phyloP scores from a whole-genome alignment of 2,113 vertebrate species.

The Girardinichthys multiradiatus region DNA sequence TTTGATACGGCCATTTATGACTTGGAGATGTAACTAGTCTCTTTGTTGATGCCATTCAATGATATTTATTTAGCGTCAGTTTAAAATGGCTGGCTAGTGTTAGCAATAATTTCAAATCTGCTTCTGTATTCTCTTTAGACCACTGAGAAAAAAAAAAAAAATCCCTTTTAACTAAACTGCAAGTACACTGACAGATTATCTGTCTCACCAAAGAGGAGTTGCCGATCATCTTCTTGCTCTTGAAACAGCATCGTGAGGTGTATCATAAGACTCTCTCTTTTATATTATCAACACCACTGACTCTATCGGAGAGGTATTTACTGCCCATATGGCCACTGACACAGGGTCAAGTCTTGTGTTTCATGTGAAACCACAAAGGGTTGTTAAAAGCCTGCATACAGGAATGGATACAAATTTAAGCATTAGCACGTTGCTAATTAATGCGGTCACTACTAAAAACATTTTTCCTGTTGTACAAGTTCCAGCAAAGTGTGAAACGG shows the following conservation, averaged over 20 bases:
- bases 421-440: slow-evolving; percentile 77
- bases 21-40: too few relatives aligned
- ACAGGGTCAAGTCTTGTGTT: slow-evolving; percentile 73
- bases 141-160: background rate
- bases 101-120: background rate
- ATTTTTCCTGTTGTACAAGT: slow-evolving; percentile 69
- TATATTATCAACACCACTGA: slow-evolving; percentile 63
- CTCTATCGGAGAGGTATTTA: slow-evolving; percentile 78
- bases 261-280: slow-evolving; percentile 23
- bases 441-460: slow-evolving; percentile 68
- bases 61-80: too few relatives aligned
- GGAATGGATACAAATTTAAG: slow-evolving; percentile 74
- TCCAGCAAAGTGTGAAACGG: slow-evolving; percentile 55
- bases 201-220: slow-evolving; percentile 8
- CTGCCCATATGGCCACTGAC: slow-evolving; percentile 78
- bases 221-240: slow-evolving; percentile 23
- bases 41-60: too few relatives aligned
- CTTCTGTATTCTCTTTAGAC: background rate
- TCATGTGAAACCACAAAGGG: slow-evolving; percentile 73
- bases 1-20: too few relatives aligned
- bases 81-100: too few relatives aligned
- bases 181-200: slow-evolving; percentile 18
- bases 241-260: slow-evolving; percentile 11
- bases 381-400: slow-evolving; percentile 69
- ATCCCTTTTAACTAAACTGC: background rate